A percentile compares a stretch with the other conserved stretches of the same genome.
Conservation (phyloP, 2,888 invertebrate genomes). For the Scrobipalpa costella region DNA sequence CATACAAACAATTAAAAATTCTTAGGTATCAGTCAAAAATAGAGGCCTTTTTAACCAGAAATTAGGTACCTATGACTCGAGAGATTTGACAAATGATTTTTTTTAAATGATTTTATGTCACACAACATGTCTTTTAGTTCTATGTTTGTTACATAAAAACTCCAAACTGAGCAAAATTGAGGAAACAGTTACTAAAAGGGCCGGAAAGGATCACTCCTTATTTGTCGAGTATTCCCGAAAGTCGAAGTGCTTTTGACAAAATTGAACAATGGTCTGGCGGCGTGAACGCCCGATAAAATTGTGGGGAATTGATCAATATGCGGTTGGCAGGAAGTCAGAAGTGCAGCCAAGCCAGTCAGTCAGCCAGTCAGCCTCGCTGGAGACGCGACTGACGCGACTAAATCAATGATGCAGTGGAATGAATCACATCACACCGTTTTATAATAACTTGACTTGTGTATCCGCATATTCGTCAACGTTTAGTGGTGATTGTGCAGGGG, state of each 20-base stretch:
- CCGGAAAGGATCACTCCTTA: neutral
- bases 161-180: neutral
- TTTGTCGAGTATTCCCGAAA: conserved; percentile 1
- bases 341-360: conserved; percentile 30
- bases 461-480: conserved; percentile 22
- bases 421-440: conserved; percentile 17
- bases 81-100: too few relatives aligned
- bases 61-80: too few relatives aligned
- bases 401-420: conserved; percentile 23
- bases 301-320: conserved; percentile 34
- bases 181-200: neutral
- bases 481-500: neutral
- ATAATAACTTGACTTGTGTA: conserved; percentile 5
- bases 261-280: neutral
- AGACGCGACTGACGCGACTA: conserved; percentile 23
- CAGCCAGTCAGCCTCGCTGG: neutral
- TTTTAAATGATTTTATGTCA: too few relatives aligned
- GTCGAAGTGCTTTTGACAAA: neutral
- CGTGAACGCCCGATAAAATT: neutral
- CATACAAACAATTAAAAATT: too few relatives aligned
- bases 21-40: too few relatives aligned
- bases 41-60: too few relatives aligned
- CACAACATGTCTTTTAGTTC: too few relatives aligned
- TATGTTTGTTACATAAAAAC: too few relatives aligned
- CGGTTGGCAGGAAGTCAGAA: conserved; percentile 36